These are phyloP conservation scores for Tympanuchus pallidicinctus DNA, from an alignment of 2,113 vertebrate species.

Conservation along the genomic window DNA sequence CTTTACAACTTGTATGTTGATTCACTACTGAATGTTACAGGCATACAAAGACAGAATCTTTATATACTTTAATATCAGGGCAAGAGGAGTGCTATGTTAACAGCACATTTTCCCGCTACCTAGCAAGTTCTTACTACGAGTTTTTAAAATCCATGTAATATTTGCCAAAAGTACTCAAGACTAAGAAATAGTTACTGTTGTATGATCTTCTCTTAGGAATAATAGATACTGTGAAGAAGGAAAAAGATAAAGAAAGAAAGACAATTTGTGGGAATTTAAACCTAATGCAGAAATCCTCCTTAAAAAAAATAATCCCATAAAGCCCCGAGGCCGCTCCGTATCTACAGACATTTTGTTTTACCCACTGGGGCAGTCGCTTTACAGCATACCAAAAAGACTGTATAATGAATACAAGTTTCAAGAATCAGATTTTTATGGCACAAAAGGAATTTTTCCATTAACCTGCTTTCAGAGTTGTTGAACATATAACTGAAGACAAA, in stretches of 20 bases:
- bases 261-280: neutral
- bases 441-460: slow-evolving; percentile 54
- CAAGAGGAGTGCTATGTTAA: neutral
- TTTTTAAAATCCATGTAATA: neutral
- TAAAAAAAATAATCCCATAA: neutral
- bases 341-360: slow-evolving; percentile 68
- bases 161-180: neutral
- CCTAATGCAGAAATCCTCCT: neutral
- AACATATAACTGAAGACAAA: slow-evolving; percentile 62
- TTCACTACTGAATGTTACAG: neutral
- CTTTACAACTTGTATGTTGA: neutral
- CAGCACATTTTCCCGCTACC: neutral
- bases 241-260: neutral
- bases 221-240: neutral
- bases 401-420: slow-evolving; percentile 47
- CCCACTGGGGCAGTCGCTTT: slow-evolving; percentile 68
- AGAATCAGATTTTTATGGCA: slow-evolving; percentile 61
- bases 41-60: neutral
- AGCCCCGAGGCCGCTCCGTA: slow-evolving; percentile 34
- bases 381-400: slow-evolving; percentile 70
- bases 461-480: slow-evolving; percentile 50
- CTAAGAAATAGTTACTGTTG: neutral
- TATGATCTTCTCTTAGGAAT: neutral
- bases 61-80: neutral
- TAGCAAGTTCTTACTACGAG: neutral